Evolutionary conservation across 2,113 vertebrate species (phyloP).

Genomic region (Vicugna pacos): DNA sequence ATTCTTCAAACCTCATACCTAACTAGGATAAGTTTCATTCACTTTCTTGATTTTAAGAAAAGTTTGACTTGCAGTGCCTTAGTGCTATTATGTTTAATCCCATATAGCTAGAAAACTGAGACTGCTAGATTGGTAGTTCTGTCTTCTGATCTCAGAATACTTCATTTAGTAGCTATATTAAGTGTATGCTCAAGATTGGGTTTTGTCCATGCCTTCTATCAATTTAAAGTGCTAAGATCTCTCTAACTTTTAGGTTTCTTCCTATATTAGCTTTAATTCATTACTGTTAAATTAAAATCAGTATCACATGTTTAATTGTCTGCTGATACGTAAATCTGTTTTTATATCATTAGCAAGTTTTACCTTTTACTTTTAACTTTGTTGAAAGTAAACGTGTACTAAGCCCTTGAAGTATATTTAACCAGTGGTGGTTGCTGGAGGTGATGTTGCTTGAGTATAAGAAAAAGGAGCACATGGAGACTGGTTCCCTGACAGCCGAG

Average conservation of each 20-base stretch:
- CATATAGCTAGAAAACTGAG: not conserved
- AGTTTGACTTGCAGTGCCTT: not conserved
- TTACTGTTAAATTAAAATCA: not conserved
- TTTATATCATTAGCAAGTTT: not conserved
- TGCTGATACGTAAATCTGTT: not conserved
- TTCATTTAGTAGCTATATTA: not conserved
- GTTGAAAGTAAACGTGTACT: not conserved
- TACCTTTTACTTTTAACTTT: slow-evolving; percentile 6
- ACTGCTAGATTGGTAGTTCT: not conserved
- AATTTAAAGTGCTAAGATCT: not conserved
- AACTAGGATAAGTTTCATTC: not conserved
- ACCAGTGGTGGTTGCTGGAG: not conserved
- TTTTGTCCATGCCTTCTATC: not conserved
- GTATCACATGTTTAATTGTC: not conserved
- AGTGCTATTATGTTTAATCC: not conserved
- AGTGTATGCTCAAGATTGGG: not conserved
- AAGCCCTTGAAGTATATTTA: not conserved
- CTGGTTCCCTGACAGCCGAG: not conserved
- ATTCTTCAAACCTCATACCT: not conserved
- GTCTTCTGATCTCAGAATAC: not conserved
- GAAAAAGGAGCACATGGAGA: not conserved
- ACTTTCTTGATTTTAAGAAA: slow-evolving; percentile 7
- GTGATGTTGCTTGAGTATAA: not conserved
- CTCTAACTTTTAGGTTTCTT: not conserved
- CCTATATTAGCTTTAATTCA: not conserved